Evolutionary conservation across 1,140 invertebrate genomes (phyloP).

Genomic region (Heliconius congener): DNA sequence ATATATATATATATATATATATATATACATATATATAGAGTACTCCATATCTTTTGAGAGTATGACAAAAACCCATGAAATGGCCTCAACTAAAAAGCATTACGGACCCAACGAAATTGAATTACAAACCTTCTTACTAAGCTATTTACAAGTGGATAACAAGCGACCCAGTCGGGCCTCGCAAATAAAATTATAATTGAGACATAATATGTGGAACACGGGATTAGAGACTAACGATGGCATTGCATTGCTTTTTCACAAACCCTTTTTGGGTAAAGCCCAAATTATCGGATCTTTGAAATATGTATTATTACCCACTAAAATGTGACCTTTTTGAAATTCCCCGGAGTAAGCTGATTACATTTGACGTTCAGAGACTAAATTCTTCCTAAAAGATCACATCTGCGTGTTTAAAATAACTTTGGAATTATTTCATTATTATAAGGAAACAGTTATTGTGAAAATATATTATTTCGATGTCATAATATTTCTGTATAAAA

Average conservation of each 20-base stretch:
- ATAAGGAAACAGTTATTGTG: background rate
- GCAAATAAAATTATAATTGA: conserved; percentile 64
- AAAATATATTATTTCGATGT: background rate
- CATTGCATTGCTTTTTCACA: conserved; percentile 39
- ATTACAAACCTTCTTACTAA: conserved; percentile 61
- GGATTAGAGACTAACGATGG: conserved; percentile 40
- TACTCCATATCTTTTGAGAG: conserved; percentile 41
- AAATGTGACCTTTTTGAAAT: conserved; percentile 27
- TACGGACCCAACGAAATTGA: conserved; percentile 55
- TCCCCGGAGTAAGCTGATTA: conserved; percentile 16
- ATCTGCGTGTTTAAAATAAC: background rate
- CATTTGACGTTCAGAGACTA: background rate
- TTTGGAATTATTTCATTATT: background rate
- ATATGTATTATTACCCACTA: conserved; percentile 37
- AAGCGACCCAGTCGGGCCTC: conserved; percentile 53
- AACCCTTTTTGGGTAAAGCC: conserved; percentile 21
- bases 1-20: background rate
- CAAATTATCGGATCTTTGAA: conserved; percentile 33
- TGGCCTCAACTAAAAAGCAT: conserved; percentile 54
- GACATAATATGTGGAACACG: conserved; percentile 52
- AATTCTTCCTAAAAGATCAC: background rate
- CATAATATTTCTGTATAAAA: conserved; percentile 3
- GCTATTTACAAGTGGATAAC: conserved; percentile 60
- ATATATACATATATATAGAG: background rate
- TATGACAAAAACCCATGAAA: conserved; percentile 47